phyloP scores from a whole-genome alignment of 2,113 vertebrate species.

The Rhabdornis inornatus region DNA sequence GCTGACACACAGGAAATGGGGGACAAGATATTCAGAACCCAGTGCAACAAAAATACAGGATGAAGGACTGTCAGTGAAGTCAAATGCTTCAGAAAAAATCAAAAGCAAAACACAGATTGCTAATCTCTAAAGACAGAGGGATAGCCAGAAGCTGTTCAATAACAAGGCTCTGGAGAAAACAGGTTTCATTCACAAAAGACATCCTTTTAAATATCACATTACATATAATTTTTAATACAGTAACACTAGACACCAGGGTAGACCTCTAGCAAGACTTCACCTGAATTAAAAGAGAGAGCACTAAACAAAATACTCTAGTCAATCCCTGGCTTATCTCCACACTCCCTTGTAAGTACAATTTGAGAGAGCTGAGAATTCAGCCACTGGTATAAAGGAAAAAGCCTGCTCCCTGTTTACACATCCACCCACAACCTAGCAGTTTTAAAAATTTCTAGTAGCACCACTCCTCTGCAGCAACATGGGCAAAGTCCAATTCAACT shows the following conservation, averaged over 20 bases:
- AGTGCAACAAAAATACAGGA: not conserved
- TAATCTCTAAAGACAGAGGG: not conserved
- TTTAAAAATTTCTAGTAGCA: not conserved
- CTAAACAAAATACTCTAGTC: not conserved
- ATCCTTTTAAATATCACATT: not conserved
- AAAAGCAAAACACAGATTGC: not conserved
- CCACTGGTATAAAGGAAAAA: not conserved
- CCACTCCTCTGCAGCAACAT: not conserved
- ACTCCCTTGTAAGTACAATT: not conserved
- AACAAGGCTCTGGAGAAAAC: not conserved
- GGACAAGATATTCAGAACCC: not conserved
- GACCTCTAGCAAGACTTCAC: not conserved
- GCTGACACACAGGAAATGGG: not conserved
- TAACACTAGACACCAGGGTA: not conserved
- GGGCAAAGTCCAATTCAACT: constrained; percentile 3
- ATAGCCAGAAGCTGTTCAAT: not conserved
- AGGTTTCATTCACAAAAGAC: not conserved
- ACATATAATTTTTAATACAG: not conserved
- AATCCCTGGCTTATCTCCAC: not conserved
- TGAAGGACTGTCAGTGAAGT: fast-evolving
- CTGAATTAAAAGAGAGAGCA: not conserved
- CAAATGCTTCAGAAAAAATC: not conserved
- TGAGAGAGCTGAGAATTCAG: not conserved
- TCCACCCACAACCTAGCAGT: not conserved
- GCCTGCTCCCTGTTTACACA: not conserved